A percentile compares a stretch with the other conserved stretches of the same genome.
These are phyloP conservation scores for Paramisgurnus dabryanus DNA, from an alignment of 2,113 vertebrate species.

Conservation along the genomic window DNA sequence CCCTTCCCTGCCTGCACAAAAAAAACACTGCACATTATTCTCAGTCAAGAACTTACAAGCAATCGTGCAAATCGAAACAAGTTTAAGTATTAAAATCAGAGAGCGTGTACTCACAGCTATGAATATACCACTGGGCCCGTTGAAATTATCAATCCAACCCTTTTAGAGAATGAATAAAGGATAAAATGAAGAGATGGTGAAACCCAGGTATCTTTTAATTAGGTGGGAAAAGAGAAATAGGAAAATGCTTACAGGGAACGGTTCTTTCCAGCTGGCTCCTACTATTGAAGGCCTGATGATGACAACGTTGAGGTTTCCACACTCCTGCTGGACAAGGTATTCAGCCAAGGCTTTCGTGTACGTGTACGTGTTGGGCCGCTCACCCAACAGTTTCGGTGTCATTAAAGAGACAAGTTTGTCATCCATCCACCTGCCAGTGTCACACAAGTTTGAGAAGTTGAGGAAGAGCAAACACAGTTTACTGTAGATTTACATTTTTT, in stretches of 20 bases:
- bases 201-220: slow-evolving; percentile 1
- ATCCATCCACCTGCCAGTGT: slow-evolving; percentile 90
- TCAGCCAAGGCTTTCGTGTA: slow-evolving; percentile 97
- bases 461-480: not conserved
- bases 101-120: slow-evolving; percentile 87
- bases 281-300: slow-evolving; percentile 96
- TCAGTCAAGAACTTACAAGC: not conserved
- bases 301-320: slow-evolving; percentile 87
- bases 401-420: slow-evolving; percentile 88
- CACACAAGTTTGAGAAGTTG: not conserved
- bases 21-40: slow-evolving; percentile 22
- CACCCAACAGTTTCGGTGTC: slow-evolving; percentile 89
- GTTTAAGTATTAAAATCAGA: not conserved
- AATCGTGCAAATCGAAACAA: not conserved
- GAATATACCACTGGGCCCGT: slow-evolving; percentile 96
- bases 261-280: slow-evolving; percentile 98
- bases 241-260: slow-evolving; percentile 88
- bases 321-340: slow-evolving; percentile 91
- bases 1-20: slow-evolving; percentile 91
- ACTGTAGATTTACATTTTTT: not conserved
- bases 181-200: slow-evolving; percentile 12
- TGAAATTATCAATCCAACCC: slow-evolving; percentile 99
- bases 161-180: slow-evolving; percentile 59
- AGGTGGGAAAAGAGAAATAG: not conserved
- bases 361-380: slow-evolving; percentile 93